Evolutionary conservation across 1,140 invertebrate genomes (phyloP).

Genomic region (Eumaeus atala): DNA sequence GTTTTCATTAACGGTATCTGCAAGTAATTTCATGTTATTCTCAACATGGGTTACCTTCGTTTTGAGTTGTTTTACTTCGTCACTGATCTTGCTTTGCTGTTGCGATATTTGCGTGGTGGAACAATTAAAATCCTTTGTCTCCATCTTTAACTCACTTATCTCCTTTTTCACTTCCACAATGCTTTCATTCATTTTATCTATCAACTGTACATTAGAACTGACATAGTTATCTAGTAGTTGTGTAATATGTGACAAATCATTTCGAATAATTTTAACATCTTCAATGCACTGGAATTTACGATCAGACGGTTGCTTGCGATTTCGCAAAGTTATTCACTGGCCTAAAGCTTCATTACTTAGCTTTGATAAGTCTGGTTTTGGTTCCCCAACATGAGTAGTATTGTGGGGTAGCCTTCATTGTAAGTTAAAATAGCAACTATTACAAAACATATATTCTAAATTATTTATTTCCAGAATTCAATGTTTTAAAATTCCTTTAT

Average conservation of each 20-base stretch:
- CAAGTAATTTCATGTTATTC: constrained; percentile 9
- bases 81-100: constrained; percentile 2
- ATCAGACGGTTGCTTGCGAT: constrained; percentile 17
- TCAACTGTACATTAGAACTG: constrained; percentile 10
- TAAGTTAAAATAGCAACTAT: too few species aligned
- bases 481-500: too few species aligned
- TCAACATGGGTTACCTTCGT: constrained; percentile 3
- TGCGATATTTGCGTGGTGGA: not conserved
- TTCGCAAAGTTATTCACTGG: constrained; percentile 15
- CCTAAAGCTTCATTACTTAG: not conserved
- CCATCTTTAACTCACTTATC: constrained; percentile 2
- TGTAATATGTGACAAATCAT: constrained; percentile 3
- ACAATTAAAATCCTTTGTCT: not conserved
- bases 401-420: not conserved
- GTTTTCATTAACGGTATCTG: too few species aligned
- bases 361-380: constrained; percentile 22
- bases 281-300: constrained; percentile 10
- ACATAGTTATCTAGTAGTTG: constrained; percentile 18
- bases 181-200: constrained; percentile 13
- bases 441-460: too few species aligned
- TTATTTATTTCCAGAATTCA: too few species aligned
- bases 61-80: constrained; percentile 5
- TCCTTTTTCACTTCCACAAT: constrained; percentile 10
- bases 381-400: constrained; percentile 14
- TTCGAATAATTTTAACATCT: constrained; percentile 16